These are phyloP conservation scores for Erpobdella octoculata DNA, from an alignment of 2,888 invertebrate species.

Conservation along the genomic window DNA sequence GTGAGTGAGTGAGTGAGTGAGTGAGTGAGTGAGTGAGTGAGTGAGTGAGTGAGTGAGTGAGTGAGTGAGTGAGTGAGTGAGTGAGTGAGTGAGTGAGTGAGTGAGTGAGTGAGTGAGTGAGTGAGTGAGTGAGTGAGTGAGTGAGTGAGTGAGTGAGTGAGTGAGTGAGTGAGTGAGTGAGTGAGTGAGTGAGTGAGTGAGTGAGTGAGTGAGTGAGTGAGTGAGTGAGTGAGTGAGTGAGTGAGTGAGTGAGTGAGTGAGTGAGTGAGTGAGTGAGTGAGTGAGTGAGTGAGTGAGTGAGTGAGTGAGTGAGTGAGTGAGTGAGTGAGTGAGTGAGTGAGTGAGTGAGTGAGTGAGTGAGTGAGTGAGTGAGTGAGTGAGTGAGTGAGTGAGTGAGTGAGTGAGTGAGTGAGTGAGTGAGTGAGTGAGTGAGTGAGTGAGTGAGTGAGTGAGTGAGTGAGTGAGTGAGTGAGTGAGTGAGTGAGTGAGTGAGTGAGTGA, in stretches of 20 bases:
- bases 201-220: background rate
- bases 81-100: background rate
- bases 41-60: no score
- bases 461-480: constrained; percentile 19
- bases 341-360: constrained; percentile 19
- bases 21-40: no score
- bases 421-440: constrained; percentile 19
- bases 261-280: constrained; percentile 2
- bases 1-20: no score
- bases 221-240: constrained; percentile 2
- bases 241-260: constrained; percentile 2
- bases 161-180: constrained; percentile 2
- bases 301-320: constrained; percentile 19
- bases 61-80: background rate
- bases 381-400: constrained; percentile 19
- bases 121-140: background rate
- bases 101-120: background rate
- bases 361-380: constrained; percentile 19
- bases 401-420: constrained; percentile 19
- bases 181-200: background rate
- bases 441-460: constrained; percentile 19
- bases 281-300: constrained; percentile 18
- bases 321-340: constrained; percentile 19
- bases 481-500: constrained; percentile 10
- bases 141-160: background rate